These are phyloP conservation scores for Cerastis rubricosa DNA, from an alignment of 2,888 invertebrate species.

Conservation along the genomic window DNA sequence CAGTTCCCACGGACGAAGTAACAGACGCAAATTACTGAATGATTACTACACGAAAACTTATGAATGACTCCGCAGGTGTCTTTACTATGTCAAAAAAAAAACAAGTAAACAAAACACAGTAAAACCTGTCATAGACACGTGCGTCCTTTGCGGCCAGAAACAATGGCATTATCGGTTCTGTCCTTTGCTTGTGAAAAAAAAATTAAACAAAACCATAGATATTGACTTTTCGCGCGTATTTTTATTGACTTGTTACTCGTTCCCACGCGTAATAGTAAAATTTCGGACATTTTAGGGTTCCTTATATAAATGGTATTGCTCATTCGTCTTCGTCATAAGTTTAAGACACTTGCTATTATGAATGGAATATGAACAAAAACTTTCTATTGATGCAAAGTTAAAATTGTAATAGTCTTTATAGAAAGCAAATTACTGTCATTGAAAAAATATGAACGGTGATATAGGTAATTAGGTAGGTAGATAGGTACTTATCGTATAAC, in stretches of 20 bases:
- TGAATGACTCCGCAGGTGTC: constrained; percentile 88
- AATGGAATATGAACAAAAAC: constrained; percentile 2
- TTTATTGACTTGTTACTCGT: constrained; percentile 79
- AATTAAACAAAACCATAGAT: constrained; percentile 68
- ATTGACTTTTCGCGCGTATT: constrained; percentile 78
- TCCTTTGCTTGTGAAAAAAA: constrained; percentile 75
- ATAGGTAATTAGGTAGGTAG: neutral
- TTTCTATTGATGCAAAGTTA: constrained; percentile 12
- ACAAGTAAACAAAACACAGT: constrained; percentile 80
- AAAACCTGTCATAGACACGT: constrained; percentile 85
- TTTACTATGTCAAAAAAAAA: constrained; percentile 73
- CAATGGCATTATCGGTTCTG: constrained; percentile 79
- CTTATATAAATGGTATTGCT: constrained; percentile 49
- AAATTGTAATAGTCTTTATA: neutral
- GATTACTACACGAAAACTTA: constrained; percentile 72
- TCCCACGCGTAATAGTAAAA: constrained; percentile 74
- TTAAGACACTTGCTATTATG: constrained; percentile 19
- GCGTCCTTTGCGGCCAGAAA: constrained; percentile 88
- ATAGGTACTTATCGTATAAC: too few species aligned
- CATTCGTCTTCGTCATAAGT: constrained; percentile 54
- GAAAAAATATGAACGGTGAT: neutral
- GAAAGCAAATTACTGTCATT: neutral
- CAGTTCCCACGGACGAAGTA: constrained; percentile 70
- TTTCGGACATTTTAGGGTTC: constrained; percentile 49
- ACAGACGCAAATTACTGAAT: constrained; percentile 74